phyloP scores from a whole-genome alignment of 2,113 vertebrate species.

The Ranitomeya imitator region DNA sequence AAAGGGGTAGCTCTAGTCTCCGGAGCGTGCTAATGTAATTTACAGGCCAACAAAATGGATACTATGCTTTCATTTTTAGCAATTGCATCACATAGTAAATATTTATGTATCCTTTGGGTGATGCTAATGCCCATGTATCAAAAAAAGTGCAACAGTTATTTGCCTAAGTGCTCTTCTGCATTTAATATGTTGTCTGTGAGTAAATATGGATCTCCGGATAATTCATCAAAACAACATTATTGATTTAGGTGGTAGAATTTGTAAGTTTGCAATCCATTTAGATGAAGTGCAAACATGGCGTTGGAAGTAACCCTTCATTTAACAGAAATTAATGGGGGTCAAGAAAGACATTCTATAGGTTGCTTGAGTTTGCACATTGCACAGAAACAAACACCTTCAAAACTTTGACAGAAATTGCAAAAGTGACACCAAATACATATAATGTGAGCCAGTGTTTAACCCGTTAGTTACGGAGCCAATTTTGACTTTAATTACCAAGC shows the following conservation, averaged over 20 bases:
- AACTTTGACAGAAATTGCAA: too few species aligned
- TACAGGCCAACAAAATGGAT: slow-evolving; percentile 51
- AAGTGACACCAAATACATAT: too few species aligned
- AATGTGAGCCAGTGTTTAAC: too few species aligned
- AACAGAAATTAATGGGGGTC: background rate
- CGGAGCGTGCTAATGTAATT: slow-evolving; percentile 52
- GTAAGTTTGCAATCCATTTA: background rate
- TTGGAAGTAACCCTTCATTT: background rate
- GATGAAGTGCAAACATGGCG: background rate
- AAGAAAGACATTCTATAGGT: too few species aligned
- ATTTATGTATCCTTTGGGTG: slow-evolving; percentile 54
- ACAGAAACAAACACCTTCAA: too few species aligned
- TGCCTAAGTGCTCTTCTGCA: slow-evolving; percentile 45
- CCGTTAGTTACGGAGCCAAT: too few species aligned
- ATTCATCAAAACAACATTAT: slow-evolving; percentile 22
- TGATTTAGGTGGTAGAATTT: slow-evolving; percentile 25
- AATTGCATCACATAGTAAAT: slow-evolving; percentile 47
- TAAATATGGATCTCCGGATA: slow-evolving; percentile 29
- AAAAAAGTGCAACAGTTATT: slow-evolving; percentile 44
- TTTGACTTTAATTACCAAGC: too few species aligned
- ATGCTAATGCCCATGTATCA: slow-evolving; percentile 40
- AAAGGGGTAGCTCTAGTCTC: slow-evolving; percentile 11
- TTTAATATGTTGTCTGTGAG: slow-evolving; percentile 38
- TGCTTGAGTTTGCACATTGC: too few species aligned
- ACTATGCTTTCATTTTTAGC: slow-evolving; percentile 51